phyloP scores from a whole-genome alignment of 2,888 invertebrate genomes.

The Heteromyza rotundicornis region DNA sequence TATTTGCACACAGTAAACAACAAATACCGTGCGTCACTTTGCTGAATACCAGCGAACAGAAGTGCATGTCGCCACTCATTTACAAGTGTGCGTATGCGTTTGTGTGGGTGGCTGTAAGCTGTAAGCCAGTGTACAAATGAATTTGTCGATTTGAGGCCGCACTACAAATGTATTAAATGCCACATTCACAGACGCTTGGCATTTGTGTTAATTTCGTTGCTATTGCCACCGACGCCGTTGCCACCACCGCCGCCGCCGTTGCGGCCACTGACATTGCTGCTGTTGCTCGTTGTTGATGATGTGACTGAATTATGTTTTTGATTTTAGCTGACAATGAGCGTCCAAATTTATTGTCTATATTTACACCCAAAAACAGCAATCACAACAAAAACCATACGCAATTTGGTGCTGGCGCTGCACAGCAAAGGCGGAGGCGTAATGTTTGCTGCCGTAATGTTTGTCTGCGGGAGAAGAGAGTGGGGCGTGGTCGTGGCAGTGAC shows the following conservation, averaged over 20 bases:
- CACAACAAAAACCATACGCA: conserved; percentile 25
- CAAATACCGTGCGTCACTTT: no score
- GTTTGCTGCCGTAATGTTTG: conserved; percentile 53
- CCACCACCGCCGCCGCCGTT: not conserved
- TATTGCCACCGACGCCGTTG: conserved; percentile 13
- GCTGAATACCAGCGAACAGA: no score
- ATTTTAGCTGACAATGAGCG: conserved; percentile 53
- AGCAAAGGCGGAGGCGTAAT: conserved; percentile 33
- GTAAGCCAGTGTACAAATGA: no score
- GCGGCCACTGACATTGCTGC: conserved; percentile 6
- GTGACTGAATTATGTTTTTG: conserved; percentile 44
- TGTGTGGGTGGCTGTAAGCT: not conserved
- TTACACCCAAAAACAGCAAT: conserved; percentile 38
- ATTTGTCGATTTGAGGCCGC: conserved; percentile 9
- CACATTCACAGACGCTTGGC: no score
- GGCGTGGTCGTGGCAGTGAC: not conserved
- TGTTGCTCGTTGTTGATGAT: conserved; percentile 41
- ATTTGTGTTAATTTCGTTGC: conserved; percentile 29
- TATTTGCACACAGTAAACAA: no score
- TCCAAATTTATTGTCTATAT: conserved; percentile 30
- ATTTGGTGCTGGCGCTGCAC: no score
- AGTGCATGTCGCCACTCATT: not conserved
- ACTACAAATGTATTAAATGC: no score
- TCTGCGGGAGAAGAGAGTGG: conserved; percentile 30
- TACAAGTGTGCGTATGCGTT: not conserved